Conservation (phyloP, 2,113 vertebrate species). For the Saimiri boliviensis region DNA sequence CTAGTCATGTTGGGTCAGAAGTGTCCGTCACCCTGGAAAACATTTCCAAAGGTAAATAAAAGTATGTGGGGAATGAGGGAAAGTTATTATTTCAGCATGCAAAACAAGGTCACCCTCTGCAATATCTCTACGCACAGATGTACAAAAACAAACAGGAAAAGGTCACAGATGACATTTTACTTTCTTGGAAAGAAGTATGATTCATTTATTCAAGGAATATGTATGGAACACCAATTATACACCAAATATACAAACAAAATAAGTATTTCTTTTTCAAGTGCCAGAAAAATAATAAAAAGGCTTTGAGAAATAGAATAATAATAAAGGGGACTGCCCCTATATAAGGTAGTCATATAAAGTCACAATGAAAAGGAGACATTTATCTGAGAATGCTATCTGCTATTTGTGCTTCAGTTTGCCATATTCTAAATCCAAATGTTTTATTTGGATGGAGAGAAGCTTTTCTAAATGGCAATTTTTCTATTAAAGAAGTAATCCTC, state of each 20-base stretch:
- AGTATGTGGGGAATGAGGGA: not conserved
- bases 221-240: not conserved
- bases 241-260: not conserved
- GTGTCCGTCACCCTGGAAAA: not conserved
- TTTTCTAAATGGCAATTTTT: not conserved
- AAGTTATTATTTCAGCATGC: not conserved
- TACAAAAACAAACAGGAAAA: not conserved
- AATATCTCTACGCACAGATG: not conserved
- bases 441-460: not conserved
- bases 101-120: not conserved
- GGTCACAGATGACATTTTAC: not conserved
- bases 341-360: not conserved
- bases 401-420: not conserved
- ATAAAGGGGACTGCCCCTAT: not conserved
- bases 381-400: not conserved
- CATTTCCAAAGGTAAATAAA: not conserved
- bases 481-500: not conserved
- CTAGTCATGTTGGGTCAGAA: not conserved
- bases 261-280: not conserved
- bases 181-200: constrained; percentile 5
- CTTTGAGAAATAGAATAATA: not conserved
- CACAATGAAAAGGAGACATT: not conserved
- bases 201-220: constrained; percentile 8
- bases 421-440: not conserved
- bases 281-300: not conserved